Percentiles rank a stretch among this genome's conserved stretches.
Conservation (phyloP, 2,113 vertebrate species). For the Lophura nycthemera region DNA sequence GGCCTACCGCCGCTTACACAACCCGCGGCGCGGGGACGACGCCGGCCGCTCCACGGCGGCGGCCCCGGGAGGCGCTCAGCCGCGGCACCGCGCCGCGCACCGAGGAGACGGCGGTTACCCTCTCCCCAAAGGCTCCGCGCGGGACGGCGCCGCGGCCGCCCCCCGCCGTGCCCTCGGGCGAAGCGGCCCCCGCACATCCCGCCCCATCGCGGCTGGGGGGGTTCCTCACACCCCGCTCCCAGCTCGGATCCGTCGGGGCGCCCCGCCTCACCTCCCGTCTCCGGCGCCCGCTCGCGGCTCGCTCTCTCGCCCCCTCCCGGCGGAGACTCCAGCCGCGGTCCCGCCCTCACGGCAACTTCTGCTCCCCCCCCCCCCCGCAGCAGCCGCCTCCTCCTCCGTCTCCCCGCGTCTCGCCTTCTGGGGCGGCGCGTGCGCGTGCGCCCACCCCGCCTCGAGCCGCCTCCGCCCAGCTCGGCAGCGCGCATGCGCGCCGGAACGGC, state of each 20-base stretch:
- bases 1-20: neutral
- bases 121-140: neutral
- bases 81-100: neutral
- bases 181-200: too few relatives aligned
- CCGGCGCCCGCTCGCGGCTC: neutral
- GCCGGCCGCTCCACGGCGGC: neutral
- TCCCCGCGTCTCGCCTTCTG: neutral
- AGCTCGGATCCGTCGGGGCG: neutral
- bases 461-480: neutral
- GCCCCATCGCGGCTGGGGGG: too few relatives aligned
- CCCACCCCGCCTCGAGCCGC: neutral
- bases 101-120: neutral
- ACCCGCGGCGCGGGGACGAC: accelerated
- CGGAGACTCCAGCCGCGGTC: neutral
- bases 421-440: neutral
- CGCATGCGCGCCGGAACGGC: neutral
- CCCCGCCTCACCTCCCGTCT: neutral
- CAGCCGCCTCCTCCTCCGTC: neutral
- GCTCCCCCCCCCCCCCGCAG: neutral
- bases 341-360: constrained; percentile 36
- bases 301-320: constrained; percentile 21
- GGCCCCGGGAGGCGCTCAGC: neutral
- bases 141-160: neutral
- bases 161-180: too few relatives aligned
- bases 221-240: neutral